These are phyloP conservation scores for Brachynemurus nebulosus DNA, from an alignment of 2,888 invertebrate species.

Conservation along the genomic window DNA sequence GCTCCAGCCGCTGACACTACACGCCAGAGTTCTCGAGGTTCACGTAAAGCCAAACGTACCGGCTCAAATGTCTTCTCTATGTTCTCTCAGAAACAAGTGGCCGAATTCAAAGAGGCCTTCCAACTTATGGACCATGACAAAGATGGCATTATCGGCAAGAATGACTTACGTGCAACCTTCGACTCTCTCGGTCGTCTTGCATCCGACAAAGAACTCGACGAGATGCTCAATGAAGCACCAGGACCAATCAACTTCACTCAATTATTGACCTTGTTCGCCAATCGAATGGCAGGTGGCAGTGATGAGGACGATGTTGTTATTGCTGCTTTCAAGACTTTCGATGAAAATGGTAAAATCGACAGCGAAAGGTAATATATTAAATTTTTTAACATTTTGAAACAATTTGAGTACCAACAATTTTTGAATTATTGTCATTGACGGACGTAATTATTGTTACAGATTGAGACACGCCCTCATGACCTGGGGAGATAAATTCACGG, in stretches of 20 bases:
- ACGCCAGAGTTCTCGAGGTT: conserved; percentile 69
- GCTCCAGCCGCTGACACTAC: conserved; percentile 51
- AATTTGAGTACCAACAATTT: not conserved
- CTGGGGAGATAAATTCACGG: conserved; percentile 86
- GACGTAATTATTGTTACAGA: conserved; percentile 32
- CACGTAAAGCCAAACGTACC: conserved; percentile 70
- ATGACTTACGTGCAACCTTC: conserved; percentile 81
- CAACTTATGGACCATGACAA: conserved; percentile 93
- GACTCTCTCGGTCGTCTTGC: conserved; percentile 84
- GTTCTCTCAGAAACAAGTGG: conserved; percentile 92
- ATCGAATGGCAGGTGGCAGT: conserved; percentile 76
- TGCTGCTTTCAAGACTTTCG: conserved; percentile 86
- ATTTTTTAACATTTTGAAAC: not conserved
- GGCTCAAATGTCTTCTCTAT: conserved; percentile 95
- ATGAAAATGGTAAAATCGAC: conserved; percentile 77
- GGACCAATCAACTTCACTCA: conserved; percentile 94
- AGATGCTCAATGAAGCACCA: conserved; percentile 75
- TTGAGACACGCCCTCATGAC: conserved; percentile 83
- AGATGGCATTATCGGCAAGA: conserved; percentile 60
- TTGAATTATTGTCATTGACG: not conserved
- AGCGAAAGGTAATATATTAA: conserved; percentile 50
- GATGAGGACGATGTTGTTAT: conserved; percentile 87
- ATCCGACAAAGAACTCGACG: conserved; percentile 80
- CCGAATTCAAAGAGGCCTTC: conserved; percentile 95
- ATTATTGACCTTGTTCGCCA: conserved; percentile 80